A percentile compares a stretch with the other conserved stretches of the same genome.
These are phyloP conservation scores for Corydoras sp. DNA, from an alignment of 2,113 vertebrate species.

Conservation along the genomic window DNA sequence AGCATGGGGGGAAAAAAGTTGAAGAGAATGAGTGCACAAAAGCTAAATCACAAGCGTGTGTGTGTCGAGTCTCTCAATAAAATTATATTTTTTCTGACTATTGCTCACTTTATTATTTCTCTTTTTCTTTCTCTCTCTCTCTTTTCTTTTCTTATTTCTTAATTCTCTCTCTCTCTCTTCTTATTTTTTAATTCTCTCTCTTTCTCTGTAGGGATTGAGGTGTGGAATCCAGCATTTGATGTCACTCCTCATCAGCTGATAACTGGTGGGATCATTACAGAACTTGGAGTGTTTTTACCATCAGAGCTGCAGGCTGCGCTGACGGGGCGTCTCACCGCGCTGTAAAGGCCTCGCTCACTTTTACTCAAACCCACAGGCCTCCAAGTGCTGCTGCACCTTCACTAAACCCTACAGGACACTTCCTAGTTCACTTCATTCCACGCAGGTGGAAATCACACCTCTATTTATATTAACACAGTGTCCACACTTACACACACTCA, in stretches of 20 bases:
- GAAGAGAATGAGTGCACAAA: no score
- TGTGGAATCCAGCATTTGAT: constrained; percentile 91
- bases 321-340: constrained; percentile 72
- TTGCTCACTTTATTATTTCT: not conserved
- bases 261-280: constrained; percentile 87
- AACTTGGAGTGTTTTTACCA: constrained; percentile 80
- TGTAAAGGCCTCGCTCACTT: constrained; percentile 49
- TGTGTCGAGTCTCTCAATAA: constrained; percentile 29
- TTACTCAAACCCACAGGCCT: constrained; percentile 35
- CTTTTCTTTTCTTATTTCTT: not conserved
- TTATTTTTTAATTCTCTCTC: not conserved
- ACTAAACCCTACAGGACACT: constrained; percentile 8
- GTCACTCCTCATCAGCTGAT: constrained; percentile 85
- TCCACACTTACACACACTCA: constrained; percentile 8
- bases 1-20: no score
- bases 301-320: constrained; percentile 76
- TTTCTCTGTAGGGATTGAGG: constrained; percentile 70
- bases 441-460: constrained; percentile 12
- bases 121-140: not conserved
- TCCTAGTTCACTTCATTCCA: constrained; percentile 7
- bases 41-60: constrained; percentile 16
- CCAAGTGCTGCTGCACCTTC: constrained; percentile 51
- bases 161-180: not conserved
- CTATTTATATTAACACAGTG: constrained; percentile 2
- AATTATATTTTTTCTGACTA: not conserved